Base-by-base conservation (phyloP, 2,888 invertebrate genomes). In the Cyclophora albipunctata region DNA sequence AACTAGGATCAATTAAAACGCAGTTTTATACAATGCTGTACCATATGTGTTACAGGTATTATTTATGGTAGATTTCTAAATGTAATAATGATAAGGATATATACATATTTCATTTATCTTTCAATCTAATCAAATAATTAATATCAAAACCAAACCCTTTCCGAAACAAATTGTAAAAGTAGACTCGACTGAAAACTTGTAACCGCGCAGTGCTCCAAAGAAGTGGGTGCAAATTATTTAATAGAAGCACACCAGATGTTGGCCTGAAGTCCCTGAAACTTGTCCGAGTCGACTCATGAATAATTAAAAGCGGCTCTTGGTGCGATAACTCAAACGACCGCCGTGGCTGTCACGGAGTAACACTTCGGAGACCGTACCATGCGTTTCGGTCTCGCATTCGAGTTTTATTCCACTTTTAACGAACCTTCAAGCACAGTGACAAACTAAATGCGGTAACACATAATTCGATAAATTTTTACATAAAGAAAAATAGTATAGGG, bases 171-270 rank as follows among this genome's bases (percentile, higher is more conserved):
- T 20, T 20, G 70, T 67, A 63, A 63, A 63, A 71, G 59, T 56
- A 61, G 57, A 64, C 66, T 59, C 37, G 5, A 37, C 37, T 37
- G 37, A 5, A 37, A 37, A 37, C 37, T 37, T 20, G 20, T 20
- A 20, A 62, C 63, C 64, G 59, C 69, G 56, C 57, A 59, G 64
- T 57, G 54, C 58, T 64, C 67, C 66, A 64, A 73, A 74, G 70
- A 79, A 78, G 71, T 76, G 64, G 66, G 73, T 78, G 78, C 73
- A 77, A 84, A 83, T 81, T 79, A 79, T 79, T 80, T 74, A 75
- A 80, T 74, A 74, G 71, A 69, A 69, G 69, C 71, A 66, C 66
- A 67, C 75, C 82, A 84, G 81, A 78, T 84, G 83, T 69, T 70
- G 73, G 69, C 58, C 66, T 64, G 60, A 69, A 81, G 72, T 76